Evolutionary conservation across 2,797 vertebrate genomes (phyloP), one percentile per base, ranked within the genome.

Genomic region (Percopsis omiscomaycus): DNA sequence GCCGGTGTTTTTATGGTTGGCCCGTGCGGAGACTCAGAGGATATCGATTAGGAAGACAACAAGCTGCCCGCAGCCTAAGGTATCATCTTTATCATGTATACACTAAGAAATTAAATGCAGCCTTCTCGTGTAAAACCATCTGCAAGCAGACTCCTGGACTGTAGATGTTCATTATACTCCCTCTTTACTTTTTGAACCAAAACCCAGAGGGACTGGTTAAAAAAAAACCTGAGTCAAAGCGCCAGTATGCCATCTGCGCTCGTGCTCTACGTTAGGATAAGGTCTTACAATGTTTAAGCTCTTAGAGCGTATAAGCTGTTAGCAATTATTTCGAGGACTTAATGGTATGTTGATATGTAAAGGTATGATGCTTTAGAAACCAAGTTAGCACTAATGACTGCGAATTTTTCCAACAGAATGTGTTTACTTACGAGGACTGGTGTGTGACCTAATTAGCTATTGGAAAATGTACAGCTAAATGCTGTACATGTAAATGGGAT

Each of bases 41-140:
- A 44, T 59, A 73, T 71, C 30, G 63, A 69, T 66, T 54, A 66
- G 60, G 68, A 54, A 61, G 53, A 68, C 62, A 62, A 73, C 29
- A 60, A 61, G 64, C 67, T 52, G 30, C 44, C 59, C 55, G 58
- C 59, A 64, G 59, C 54, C 64, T 32, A 48, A 61, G 48, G 63
- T 72, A 68, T 64, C 15, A 28, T 50, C 59, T 69, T 60, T 49
- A 42, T 29, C 59, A 59, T 59, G 65, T 55, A 22, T 45, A 57
- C 55, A 9, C 44, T n/a, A 50, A 73, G 49, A 50, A 47, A 12
- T 47, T 37, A 37, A 68, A 56, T 51, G 11, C 44, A 67, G 59
- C 16, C 50, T 53, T 69, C 55, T 56, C 30, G 53, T 28, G 30
- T 6, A 42, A 74, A 58, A 54, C 59, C 50, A 73, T 32, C 15